A percentile compares a stretch with the other conserved stretches of the same genome.
These are phyloP conservation scores for Shinisaurus crocodilurus DNA, from an alignment of 2,113 vertebrate species.

Conservation along the genomic window DNA sequence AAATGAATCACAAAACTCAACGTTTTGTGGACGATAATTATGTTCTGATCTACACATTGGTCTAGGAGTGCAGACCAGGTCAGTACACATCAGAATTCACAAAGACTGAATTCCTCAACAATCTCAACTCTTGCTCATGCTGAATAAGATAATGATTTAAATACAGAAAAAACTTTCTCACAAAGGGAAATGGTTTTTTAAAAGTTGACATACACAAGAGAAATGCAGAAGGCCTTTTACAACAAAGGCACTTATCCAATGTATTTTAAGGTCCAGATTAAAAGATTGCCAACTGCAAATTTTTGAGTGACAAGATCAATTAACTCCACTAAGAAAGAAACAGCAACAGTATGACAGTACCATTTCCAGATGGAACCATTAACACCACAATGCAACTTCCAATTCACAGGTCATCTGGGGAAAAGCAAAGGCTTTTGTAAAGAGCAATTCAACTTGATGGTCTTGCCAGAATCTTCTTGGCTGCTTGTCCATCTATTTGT, in stretches of 20 bases:
- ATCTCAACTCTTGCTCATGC: not conserved
- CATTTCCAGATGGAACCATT: conserved; percentile 5
- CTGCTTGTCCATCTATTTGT: not conserved
- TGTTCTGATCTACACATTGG: too few species aligned
- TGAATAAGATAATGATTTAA: not conserved
- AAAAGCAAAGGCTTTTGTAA: not conserved
- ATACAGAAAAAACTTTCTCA: not conserved
- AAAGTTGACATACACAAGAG: not conserved
- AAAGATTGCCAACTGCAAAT: conserved; percentile 6
- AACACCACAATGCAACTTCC: not conserved
- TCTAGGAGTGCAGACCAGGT: too few species aligned
- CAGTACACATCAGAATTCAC: not conserved
- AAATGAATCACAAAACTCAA: too few species aligned
- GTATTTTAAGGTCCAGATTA: not conserved
- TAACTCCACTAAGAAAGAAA: not conserved
- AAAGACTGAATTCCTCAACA: not conserved
- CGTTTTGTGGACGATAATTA: too few species aligned
- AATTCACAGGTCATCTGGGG: not conserved
- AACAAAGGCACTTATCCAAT: not conserved
- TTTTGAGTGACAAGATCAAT: conserved; percentile 4
- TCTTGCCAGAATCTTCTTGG: not conserved
- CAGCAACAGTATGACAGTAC: not conserved
- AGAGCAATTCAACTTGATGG: not conserved
- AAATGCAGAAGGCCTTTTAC: not conserved
- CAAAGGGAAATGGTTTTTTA: not conserved